Evolutionary conservation across 2,797 vertebrate species (phyloP), one percentile per base, ranked within the genome.

Genomic region (Thaleichthys pacificus): DNA sequence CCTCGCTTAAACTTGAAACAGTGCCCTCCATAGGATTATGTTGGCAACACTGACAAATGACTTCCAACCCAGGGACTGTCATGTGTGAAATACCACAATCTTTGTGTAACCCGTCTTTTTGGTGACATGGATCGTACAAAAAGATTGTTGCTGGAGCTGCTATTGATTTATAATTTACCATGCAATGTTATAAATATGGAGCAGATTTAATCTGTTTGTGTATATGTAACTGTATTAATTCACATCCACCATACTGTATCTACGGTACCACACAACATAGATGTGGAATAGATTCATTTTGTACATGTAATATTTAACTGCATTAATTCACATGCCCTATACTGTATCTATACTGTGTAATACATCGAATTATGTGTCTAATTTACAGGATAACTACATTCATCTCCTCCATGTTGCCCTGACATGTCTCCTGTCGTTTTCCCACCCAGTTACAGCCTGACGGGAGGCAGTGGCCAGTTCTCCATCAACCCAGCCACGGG

Each of bases 401-500:
- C 4, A 49, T 42, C 49, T 38, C 32, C 5, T 12, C 11, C 57
- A 38, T 47, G 24, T 22, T 11, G 35, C 30, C 11, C 49, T 54
- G 19, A 51, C 21, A 9, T 26, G 69, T 74, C 42, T 66, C 49
- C 14, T 26, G 21, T 66, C 19, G 35, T 21, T 22, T 22, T 42
- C 72, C 15, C 74, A 65, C 65, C 71, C 91, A 99, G 98, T 85
- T 99, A 99, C 82, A 96, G 95, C 69, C 90, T 99, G 78, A 92
- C 65, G 0, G 97, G 97, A 14, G 97, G 97, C 61, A 94, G 97
- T 56, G 95, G 95, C 0, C 97, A 97, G 68, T 99, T 99, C 88
- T 97, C 97, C 62, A 96, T 99, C 88, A 99, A 99, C 91, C 98
- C 97, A 0, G 95, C 97, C 1, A 99, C 97, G 0, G 97, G 97